phyloP scores from a whole-genome alignment of 2,797 vertebrate species.

The Poeciliopsis presidionis region DNA sequence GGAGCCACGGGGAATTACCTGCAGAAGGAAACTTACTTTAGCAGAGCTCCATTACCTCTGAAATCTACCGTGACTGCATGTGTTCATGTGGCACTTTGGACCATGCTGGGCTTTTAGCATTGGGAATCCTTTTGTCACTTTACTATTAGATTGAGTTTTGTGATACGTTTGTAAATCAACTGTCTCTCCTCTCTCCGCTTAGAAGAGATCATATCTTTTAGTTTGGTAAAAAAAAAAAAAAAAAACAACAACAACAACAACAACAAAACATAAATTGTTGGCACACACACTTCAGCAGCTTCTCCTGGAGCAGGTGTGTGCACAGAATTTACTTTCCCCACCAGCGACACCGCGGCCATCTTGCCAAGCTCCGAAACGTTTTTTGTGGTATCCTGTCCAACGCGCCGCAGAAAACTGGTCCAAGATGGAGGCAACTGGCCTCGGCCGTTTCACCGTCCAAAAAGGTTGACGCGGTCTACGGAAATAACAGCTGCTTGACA shows the following conservation, averaged over 20 bases:
- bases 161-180: not conserved
- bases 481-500: not conserved
- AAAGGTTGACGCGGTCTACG: not conserved
- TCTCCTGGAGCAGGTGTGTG: no score
- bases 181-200: no score
- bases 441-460: not conserved
- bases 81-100: not conserved
- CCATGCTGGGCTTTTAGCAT: not conserved
- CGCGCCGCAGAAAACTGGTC: no score
- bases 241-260: no score
- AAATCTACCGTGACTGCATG: constrained; percentile 19
- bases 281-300: no score
- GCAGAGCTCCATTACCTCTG: constrained; percentile 41
- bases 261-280: not conserved
- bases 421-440: no score
- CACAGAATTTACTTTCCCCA: no score
- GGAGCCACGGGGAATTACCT: constrained; percentile 85
- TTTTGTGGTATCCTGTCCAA: no score
- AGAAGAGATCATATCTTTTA: not conserved
- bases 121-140: not conserved
- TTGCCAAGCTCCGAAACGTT: no score
- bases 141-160: not conserved
- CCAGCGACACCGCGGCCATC: no score
- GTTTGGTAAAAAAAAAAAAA: not conserved
- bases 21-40: constrained; percentile 83